A percentile compares a stretch with the other conserved stretches of the same genome.
Evolutionary conservation across 2,113 vertebrate genomes (phyloP).

Genomic region (Sardina pilchardus): DNA sequence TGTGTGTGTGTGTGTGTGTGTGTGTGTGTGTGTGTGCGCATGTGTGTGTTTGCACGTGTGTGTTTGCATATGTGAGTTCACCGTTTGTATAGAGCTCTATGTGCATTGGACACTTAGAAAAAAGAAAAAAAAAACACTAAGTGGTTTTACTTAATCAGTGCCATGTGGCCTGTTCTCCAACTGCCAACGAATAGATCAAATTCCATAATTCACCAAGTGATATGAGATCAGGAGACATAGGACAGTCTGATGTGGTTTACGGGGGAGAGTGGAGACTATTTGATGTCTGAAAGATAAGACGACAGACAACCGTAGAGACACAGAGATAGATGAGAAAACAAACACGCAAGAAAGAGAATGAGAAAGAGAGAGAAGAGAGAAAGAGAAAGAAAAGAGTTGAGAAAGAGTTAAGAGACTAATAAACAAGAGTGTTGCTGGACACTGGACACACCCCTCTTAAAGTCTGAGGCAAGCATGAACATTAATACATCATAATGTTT

Average conservation of each 20-base stretch:
- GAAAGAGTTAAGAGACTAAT: neutral
- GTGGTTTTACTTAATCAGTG: neutral
- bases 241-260: neutral
- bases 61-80: too few species aligned
- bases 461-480: neutral
- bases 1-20: too few species aligned
- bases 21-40: too few species aligned
- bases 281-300: neutral
- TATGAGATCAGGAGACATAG: neutral
- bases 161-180: neutral
- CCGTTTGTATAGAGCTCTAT: too few species aligned
- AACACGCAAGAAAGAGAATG: neutral
- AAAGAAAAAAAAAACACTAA: too few species aligned
- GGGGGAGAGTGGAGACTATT: neutral
- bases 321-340: too few species aligned
- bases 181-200: neutral
- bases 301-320: too few species aligned
- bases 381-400: neutral
- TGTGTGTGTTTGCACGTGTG: too few species aligned
- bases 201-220: neutral
- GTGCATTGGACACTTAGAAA: too few species aligned
- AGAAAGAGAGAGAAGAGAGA: neutral
- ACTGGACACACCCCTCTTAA: neutral
- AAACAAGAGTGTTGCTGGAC: neutral
- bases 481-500: neutral